These are phyloP conservation scores for Ceryle rudis DNA, from an alignment of 2,797 vertebrate genomes.

Conservation along the genomic window DNA sequence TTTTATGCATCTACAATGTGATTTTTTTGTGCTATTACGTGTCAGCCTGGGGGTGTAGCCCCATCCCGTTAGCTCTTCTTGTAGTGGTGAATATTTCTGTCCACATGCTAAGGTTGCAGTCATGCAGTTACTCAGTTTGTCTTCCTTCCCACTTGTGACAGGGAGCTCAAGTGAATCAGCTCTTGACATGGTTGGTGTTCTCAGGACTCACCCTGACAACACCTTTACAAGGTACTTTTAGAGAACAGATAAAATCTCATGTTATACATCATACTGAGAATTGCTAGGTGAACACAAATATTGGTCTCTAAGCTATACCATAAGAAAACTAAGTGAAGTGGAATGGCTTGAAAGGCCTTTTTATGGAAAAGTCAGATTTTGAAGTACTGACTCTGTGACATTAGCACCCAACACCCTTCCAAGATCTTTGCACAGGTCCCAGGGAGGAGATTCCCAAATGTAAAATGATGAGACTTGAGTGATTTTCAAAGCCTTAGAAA, in stretches of 20 bases:
- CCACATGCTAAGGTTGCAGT: not conserved
- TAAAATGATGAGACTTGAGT: not conserved
- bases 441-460: not conserved
- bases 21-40: not conserved
- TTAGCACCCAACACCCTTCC: not conserved
- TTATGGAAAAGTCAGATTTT: not conserved
- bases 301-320: not conserved
- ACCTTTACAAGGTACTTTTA: not conserved
- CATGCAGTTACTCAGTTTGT: not conserved
- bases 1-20: not conserved
- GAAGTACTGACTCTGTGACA: not conserved
- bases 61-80: not conserved
- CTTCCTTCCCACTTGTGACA: not conserved
- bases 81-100: not conserved
- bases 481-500: slow-evolving; percentile 18
- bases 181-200: not conserved
- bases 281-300: not conserved
- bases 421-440: not conserved
- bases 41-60: not conserved
- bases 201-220: not conserved
- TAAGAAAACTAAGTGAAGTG: not conserved
- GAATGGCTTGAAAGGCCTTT: slow-evolving; percentile 4
- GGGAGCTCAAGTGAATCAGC: not conserved
- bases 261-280: not conserved
- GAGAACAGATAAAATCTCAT: slow-evolving; percentile 5